Evolutionary conservation across 2,888 invertebrate genomes (phyloP).

Genomic region (Andrena bicolor): DNA sequence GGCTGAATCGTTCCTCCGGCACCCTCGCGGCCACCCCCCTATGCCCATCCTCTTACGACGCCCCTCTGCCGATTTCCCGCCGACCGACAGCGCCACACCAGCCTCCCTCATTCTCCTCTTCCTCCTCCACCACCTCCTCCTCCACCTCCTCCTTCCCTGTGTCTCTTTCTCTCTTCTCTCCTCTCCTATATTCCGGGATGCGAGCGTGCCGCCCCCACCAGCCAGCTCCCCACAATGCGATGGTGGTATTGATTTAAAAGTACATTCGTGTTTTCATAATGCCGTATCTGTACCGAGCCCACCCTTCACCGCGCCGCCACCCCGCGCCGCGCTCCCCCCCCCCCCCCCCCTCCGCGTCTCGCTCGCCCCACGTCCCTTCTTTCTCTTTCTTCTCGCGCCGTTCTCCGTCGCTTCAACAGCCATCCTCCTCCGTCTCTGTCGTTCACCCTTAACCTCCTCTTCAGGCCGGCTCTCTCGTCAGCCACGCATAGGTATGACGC

Average conservation of each 20-base stretch:
- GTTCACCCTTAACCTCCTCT: constrained; percentile 65
- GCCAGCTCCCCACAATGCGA: constrained; percentile 84
- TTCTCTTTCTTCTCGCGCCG: constrained; percentile 16
- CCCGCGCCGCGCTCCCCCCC: not conserved
- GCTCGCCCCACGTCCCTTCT: constrained; percentile 32
- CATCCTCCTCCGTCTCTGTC: constrained; percentile 20
- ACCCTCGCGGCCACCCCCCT: constrained; percentile 51
- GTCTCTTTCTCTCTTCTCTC: constrained; percentile 45
- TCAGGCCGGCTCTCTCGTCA: constrained; percentile 60
- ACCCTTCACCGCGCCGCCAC: constrained; percentile 61
- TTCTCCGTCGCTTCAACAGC: not conserved
- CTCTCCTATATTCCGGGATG: constrained; percentile 75
- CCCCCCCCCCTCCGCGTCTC: constrained; percentile 16
- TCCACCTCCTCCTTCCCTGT: constrained; percentile 72
- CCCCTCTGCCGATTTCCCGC: constrained; percentile 39
- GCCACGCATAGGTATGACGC: constrained; percentile 60
- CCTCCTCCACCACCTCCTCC: constrained; percentile 54
- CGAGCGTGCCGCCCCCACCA: constrained; percentile 75
- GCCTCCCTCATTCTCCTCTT: constrained; percentile 52
- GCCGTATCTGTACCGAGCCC: constrained; percentile 84
- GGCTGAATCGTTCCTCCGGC: constrained; percentile 55
- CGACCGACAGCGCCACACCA: constrained; percentile 71
- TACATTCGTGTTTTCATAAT: constrained; percentile 85
- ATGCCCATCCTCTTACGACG: constrained; percentile 53
- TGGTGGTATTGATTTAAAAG: constrained; percentile 86